Percentiles rank a stretch among this genome's conserved stretches.
These are phyloP conservation scores for Pluvianellus socialis DNA, from an alignment of 2,113 vertebrate genomes.

Conservation along the genomic window DNA sequence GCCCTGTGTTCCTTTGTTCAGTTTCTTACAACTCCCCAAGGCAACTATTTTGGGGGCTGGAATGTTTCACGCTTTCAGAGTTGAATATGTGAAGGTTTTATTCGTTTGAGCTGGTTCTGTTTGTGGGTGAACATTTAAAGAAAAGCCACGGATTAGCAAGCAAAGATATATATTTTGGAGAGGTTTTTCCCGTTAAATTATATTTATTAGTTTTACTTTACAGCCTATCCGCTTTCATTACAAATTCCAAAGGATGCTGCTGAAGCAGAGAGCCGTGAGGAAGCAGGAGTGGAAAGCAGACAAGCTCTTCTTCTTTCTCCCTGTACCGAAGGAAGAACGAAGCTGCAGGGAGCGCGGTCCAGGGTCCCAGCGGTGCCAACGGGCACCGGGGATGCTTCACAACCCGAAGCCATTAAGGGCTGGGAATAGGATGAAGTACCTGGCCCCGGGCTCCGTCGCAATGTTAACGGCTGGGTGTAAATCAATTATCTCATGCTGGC, in stretches of 20 bases:
- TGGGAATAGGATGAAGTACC: background rate
- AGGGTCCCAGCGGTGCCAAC: accelerated
- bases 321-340: background rate
- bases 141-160: background rate
- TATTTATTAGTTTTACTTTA: background rate
- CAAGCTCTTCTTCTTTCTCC: too few species aligned
- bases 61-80: accelerated
- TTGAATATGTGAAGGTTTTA: background rate
- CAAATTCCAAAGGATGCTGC: background rate
- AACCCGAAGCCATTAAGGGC: accelerated
- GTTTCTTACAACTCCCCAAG: background rate
- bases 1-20: background rate
- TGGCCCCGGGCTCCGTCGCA: background rate
- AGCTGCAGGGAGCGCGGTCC: background rate
- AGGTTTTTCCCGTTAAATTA: background rate
- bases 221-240: background rate
- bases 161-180: background rate
- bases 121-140: background rate
- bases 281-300: background rate
- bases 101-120: background rate
- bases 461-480: background rate
- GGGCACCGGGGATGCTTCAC: background rate
- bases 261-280: background rate
- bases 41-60: background rate
- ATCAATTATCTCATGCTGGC: background rate